These are phyloP conservation scores for Cottoperca gobio DNA, from an alignment of 2,797 vertebrate genomes.

Conservation along the genomic window DNA sequence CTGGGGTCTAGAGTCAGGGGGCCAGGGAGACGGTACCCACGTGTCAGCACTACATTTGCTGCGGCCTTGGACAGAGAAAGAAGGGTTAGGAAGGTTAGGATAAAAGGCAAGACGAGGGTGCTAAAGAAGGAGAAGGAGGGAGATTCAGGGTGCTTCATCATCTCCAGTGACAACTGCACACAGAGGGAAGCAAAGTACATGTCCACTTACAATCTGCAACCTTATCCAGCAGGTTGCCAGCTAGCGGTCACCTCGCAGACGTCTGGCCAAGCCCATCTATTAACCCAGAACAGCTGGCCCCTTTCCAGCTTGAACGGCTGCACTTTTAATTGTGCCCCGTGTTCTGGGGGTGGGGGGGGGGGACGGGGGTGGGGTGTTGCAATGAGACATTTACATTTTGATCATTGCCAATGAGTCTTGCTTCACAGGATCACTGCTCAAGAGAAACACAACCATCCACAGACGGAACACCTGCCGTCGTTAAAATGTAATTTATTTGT, in stretches of 20 bases:
- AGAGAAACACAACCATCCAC: conserved; percentile 34
- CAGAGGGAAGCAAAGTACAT: conserved; percentile 71
- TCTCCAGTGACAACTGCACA: conserved; percentile 79
- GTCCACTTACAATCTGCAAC: conserved; percentile 76
- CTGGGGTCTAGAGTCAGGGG: conserved; percentile 57
- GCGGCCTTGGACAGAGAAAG: conserved; percentile 39
- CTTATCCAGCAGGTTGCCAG: conserved; percentile 74
- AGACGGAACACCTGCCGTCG: conserved; percentile 31
- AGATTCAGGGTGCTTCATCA: conserved; percentile 82
- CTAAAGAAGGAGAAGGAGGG: conserved; percentile 54
- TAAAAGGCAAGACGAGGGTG: conserved; percentile 59
- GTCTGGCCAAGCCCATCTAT: conserved; percentile 83
- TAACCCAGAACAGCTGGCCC: conserved; percentile 79
- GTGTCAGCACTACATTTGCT: conserved; percentile 56
- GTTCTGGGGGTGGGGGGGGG: conserved; percentile 21
- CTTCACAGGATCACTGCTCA: conserved; percentile 34
- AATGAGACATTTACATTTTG: conserved; percentile 70
- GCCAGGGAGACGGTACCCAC: conserved; percentile 34
- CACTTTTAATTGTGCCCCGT: conserved; percentile 70
- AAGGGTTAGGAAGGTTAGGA: conserved; percentile 63
- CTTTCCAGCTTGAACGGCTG: conserved; percentile 65
- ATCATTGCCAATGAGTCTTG: conserved; percentile 54
- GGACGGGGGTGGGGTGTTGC: neutral
- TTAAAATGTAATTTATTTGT: conserved; percentile 32
- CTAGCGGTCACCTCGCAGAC: conserved; percentile 81